Evolutionary conservation across 2,113 vertebrate genomes (phyloP), one percentile per base, ranked within the genome.

Genomic region (Siphamia tubifer): DNA sequence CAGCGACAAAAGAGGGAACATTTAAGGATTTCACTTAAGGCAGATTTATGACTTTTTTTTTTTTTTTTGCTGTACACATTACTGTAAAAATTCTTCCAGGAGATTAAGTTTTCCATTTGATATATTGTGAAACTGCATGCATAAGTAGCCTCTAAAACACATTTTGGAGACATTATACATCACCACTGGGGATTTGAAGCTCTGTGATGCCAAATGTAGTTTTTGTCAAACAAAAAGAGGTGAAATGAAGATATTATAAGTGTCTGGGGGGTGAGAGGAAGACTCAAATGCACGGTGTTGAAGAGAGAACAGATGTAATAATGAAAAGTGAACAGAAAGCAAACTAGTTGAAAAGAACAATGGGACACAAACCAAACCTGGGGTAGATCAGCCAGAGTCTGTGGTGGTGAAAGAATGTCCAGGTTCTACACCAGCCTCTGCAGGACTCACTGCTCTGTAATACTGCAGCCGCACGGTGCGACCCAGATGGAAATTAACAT

Each of bases 1-100:
- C 39, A 49, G 76, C 74, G 57, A 71, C 76, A 81, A 71, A 84
- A 51, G 7, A 8, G 34, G 48, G 53, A 58, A 34, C 42, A 60
- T 66, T 75, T 45, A 34, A 52, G 45, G 38, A 57, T 40, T 27
- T 58, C 8, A 19, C 27, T 79, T 61, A 17, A 6, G 44, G 65
- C 39, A 61, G 51, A 74, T 66, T 49, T 73, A 19, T 39, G 12
- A 53, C 68, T n/a, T n/a, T n/a, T n/a, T n/a, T n/a, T n/a, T n/a
- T n/a, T 68, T 79, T 61, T 65, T 51, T 64, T n/a, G 16, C 27
- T 10, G 31, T 8, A 8, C 4, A 20, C 13, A 57, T 72, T 35
- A 38, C 58, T 74, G 25, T 42, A 28, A 34, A 79, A 21, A 21
- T 5, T 48, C 24, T 30, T 0, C 0, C 13, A 39, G 4, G 24